Percentiles rank a stretch among this genome's conserved stretches.
phyloP scores from a whole-genome alignment of 2,113 vertebrate genomes.

The Myiagra hebetior region DNA sequence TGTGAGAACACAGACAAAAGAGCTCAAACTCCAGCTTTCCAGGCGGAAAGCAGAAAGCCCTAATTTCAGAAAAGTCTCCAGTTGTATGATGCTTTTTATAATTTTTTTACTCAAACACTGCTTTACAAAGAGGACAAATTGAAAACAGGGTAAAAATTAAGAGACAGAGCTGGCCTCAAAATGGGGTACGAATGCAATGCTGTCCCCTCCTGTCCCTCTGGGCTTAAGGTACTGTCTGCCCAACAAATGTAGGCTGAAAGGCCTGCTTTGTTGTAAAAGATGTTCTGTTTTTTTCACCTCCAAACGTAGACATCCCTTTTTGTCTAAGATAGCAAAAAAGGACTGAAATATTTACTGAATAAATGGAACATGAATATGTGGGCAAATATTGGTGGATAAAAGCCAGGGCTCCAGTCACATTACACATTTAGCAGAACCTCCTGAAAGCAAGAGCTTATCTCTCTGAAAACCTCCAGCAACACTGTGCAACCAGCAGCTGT shows the following conservation, averaged over 20 bases:
- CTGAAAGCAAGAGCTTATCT: neutral
- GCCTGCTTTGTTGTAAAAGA: neutral
- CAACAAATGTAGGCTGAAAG: neutral
- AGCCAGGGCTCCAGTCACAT: neutral
- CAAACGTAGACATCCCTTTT: neutral
- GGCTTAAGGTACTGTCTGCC: neutral
- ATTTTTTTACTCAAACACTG: neutral
- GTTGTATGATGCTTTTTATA: rapidly evolving
- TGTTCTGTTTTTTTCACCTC: neutral
- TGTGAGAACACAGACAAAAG: neutral
- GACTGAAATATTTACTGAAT: neutral
- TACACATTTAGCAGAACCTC: neutral
- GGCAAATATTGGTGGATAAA: neutral
- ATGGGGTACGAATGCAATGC: neutral
- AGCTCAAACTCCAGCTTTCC: neutral
- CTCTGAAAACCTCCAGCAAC: neutral
- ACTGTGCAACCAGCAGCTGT: constrained; percentile 37
- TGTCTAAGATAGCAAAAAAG: neutral
- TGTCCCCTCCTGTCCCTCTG: neutral
- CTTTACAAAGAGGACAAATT: neutral
- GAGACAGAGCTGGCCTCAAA: neutral
- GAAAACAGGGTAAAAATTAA: neutral
- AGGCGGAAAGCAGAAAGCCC: neutral
- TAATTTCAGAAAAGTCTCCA: neutral
- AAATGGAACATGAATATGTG: neutral